These are phyloP conservation scores for Ophthalmolycus amberensis DNA, from an alignment of 2,113 vertebrate genomes.

Conservation along the genomic window DNA sequence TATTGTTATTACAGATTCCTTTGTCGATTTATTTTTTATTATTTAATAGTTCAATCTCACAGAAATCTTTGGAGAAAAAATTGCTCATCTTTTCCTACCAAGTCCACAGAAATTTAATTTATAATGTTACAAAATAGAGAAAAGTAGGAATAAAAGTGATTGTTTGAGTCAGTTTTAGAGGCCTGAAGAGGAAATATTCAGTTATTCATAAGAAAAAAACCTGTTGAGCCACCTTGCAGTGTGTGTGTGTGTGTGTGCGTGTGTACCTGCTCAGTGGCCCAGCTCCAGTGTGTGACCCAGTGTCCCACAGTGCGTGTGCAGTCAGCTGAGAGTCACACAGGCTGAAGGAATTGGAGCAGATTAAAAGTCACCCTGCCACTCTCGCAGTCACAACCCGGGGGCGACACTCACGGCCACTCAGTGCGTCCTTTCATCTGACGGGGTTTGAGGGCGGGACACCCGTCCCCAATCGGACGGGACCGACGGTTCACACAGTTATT, in stretches of 20 bases:
- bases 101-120: neutral
- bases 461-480: neutral
- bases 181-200: neutral
- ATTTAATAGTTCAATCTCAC: neutral
- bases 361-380: constrained; percentile 65
- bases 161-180: neutral
- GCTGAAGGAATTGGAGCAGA: constrained; percentile 74
- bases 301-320: constrained; percentile 47
- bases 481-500: constrained; percentile 57
- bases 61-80: neutral
- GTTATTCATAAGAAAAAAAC: neutral
- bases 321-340: constrained; percentile 77
- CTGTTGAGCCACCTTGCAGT: neutral
- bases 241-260: neutral
- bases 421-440: constrained; percentile 60
- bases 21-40: too few relatives aligned
- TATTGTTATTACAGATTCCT: neutral
- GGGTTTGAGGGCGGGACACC: constrained; percentile 23
- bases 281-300: constrained; percentile 15
- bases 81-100: neutral
- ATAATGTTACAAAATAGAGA: neutral
- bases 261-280: constrained; percentile 12
- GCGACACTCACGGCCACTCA: constrained; percentile 42
- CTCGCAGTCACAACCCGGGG: constrained; percentile 36
- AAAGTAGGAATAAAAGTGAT: neutral